These are phyloP conservation scores for Eristalis arbustorum DNA, from an alignment of 2,888 invertebrate species.

Conservation along the genomic window DNA sequence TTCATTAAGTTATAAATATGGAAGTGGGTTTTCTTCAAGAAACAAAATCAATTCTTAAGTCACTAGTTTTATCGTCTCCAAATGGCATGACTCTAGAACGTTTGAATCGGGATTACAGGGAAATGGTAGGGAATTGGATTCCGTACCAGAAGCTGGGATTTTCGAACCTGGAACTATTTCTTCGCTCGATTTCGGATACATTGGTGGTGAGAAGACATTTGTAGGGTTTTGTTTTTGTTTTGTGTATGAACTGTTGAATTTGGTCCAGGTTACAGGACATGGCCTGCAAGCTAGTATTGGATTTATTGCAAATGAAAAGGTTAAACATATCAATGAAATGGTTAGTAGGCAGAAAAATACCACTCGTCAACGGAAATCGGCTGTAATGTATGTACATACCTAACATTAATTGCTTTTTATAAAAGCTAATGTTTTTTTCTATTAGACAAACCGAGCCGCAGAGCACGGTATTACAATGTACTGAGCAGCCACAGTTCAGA, in stretches of 20 bases:
- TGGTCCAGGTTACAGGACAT: conserved; percentile 72
- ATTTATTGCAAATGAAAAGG: conserved; percentile 71
- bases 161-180: conserved; percentile 73
- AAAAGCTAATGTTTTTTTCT: background rate
- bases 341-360: conserved; percentile 75
- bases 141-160: conserved; percentile 74
- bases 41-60: conserved; percentile 75
- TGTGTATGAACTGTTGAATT: background rate
- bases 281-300: conserved; percentile 73
- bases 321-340: conserved; percentile 75
- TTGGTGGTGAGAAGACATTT: conserved; percentile 71
- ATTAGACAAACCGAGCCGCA: background rate
- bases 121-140: conserved; percentile 73
- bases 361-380: conserved; percentile 35
- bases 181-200: conserved; percentile 75
- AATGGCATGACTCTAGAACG: conserved; percentile 72
- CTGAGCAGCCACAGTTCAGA: background rate
- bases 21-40: conserved; percentile 72
- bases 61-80: conserved; percentile 75
- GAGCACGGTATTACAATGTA: background rate
- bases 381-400: conserved; percentile 47
- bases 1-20: conserved; percentile 66
- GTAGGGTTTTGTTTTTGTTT: background rate
- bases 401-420: background rate
- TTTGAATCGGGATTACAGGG: conserved; percentile 73